A percentile compares a stretch with the other conserved stretches of the same genome.
Evolutionary conservation across 2,888 invertebrate genomes (phyloP).

Genomic region (Stenotaenia linearis): DNA sequence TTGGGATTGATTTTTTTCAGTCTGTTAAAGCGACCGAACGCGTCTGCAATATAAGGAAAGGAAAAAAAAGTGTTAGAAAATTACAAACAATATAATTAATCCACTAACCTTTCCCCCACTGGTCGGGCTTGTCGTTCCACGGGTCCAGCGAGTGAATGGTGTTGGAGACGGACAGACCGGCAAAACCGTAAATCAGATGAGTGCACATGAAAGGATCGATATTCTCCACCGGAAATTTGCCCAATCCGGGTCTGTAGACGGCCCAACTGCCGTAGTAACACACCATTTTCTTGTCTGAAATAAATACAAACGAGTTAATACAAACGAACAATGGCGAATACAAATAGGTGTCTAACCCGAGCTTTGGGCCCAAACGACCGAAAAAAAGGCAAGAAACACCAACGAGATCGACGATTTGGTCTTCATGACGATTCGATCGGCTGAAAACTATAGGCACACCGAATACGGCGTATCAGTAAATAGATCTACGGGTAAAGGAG

Average conservation of each 20-base stretch:
- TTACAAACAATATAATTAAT: no score
- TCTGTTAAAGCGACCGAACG: slow-evolving; percentile 44
- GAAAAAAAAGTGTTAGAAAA: no score
- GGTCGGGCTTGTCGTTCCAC: slow-evolving; percentile 58
- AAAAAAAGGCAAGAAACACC: not conserved
- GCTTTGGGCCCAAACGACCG: not conserved
- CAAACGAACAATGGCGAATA: no score
- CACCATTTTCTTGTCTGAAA: slow-evolving; percentile 48
- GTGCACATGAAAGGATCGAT: slow-evolving; percentile 67
- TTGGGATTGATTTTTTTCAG: slow-evolving; percentile 44
- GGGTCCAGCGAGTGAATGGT: slow-evolving; percentile 44
- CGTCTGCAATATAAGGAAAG: no score
- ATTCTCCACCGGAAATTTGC: slow-evolving; percentile 60
- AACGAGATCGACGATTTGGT: not conserved
- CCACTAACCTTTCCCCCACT: slow-evolving; percentile 56
- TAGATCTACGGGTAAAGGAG: no score
- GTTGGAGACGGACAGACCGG: slow-evolving; percentile 57
- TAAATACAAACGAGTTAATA: not conserved
- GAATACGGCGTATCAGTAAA: no score
- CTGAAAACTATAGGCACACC: no score
- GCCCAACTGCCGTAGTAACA: slow-evolving; percentile 77
- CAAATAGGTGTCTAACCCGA: not conserved
- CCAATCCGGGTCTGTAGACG: slow-evolving; percentile 59
- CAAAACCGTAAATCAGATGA: slow-evolving; percentile 68
- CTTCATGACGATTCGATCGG: not conserved